Base-by-base conservation (phyloP, 2,113 vertebrate genomes). In the Mixornis gularis region DNA sequence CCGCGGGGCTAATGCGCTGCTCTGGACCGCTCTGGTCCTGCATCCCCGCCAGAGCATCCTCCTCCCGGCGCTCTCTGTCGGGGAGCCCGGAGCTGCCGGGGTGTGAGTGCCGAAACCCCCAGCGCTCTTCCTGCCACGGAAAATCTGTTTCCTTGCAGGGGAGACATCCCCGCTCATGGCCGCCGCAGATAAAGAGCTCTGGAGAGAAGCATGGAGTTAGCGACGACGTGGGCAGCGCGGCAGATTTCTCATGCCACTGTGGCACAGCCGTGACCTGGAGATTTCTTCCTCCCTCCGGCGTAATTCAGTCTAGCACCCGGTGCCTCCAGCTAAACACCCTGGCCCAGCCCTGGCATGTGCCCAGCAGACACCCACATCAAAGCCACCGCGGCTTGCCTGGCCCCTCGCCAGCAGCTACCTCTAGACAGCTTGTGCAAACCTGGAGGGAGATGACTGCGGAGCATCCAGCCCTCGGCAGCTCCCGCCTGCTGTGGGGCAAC, bases 281-380 rank as follows among this genome's bases (percentile, higher is more conserved):
- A 46, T 87, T 84, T 89, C 76, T 85, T 55, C 10, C 25, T 22
- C 56, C 68, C 63, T 66, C 36, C 1, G 41, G 89, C 70, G 7
- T 41, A 41, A 85, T 64, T 87, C 72, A 76, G 92, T 87, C 89
- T 95, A 90, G 80, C 95, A 86, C 77, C 44, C 19, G 9, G 40
- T 92, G 93, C 92, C 90, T 78, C 44, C 73, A 95, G 92, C 90
- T 77, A 74, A 60, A 53, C 59, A 19, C 88, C 72, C 69, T 59
- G 72, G 60, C 71, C 83, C 30, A 69, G 90, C 76, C 76, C 92
- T 95, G 91, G 94, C 92, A 13, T 27, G 64, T 82, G 59, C 85
- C 92, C 89, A 95, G 95, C 79, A 94, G 91, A 86, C 80, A 82
- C 83, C 88, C 88, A 84, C 92, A 94, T 91, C 79, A 92, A 94